Conservation (phyloP, 2,797 vertebrate genomes). For the Meriones psammophilus region DNA sequence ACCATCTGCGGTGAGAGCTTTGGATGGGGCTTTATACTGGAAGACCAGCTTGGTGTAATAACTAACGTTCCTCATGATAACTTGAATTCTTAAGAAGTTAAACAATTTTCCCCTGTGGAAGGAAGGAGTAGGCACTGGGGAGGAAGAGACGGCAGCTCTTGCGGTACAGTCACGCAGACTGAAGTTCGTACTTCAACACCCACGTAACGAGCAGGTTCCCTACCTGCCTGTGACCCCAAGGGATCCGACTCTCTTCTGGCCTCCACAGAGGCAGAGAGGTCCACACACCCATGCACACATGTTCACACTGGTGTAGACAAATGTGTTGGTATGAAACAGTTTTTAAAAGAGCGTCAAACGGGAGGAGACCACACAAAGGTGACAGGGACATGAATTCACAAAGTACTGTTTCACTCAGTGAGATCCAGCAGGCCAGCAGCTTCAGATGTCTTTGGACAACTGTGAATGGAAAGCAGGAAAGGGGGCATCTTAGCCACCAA, state of each 20-base stretch:
- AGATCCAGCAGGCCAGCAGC: conserved; percentile 47
- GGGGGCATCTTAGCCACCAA: not conserved
- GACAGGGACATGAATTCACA: not conserved
- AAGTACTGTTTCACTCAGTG: not conserved
- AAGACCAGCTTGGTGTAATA: not conserved
- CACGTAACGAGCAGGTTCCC: not conserved
- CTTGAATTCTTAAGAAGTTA: not conserved
- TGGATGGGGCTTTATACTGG: not conserved
- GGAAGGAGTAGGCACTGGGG: not conserved
- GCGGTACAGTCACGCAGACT: too few relatives aligned
- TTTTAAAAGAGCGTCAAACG: not conserved
- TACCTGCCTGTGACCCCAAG: not conserved
- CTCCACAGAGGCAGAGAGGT: not conserved
- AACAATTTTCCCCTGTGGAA: not conserved
- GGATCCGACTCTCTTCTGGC: not conserved
- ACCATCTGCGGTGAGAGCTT: not conserved
- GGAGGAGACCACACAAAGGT: not conserved
- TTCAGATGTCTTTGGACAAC: not conserved
- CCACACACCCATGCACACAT: not conserved
- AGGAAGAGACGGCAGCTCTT: not conserved
- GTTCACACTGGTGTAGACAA: not conserved
- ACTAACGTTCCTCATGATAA: not conserved
- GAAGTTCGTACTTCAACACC: not conserved
- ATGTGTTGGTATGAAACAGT: not conserved
- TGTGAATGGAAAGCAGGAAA: not conserved